Base-by-base conservation (phyloP, 2,113 vertebrate species). In the Chamaetylas fuelleborni region DNA sequence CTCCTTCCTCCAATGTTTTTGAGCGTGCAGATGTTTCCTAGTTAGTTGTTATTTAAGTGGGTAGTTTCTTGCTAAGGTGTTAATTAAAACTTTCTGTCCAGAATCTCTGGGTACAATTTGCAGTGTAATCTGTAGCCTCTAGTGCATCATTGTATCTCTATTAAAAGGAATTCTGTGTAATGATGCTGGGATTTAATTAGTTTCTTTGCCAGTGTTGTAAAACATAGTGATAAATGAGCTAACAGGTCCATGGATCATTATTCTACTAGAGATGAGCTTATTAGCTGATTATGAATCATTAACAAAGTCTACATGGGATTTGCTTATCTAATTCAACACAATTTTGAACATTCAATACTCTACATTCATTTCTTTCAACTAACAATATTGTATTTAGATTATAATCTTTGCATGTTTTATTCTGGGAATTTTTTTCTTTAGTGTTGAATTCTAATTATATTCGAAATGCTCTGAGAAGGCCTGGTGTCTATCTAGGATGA, bases 171-270 rank as follows among this genome's bases (percentile, higher is more conserved):
- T 99, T 99, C 99, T 98, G 98, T 99, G 99, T 99, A 99, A 99
- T 98, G 98, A 99, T 99, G 98, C 98, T 98, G 98, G 98, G 98
- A 99, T 99, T 99, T 99, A 99, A 99, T 99, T 99, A 99, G 99
- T 99, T 99, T 98, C 98, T 99, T 98, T 98, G 98, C 98, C 47
- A 96, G 98, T 99, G 98, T 99, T 99, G 99, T 99, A 99, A 99
- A 99, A 99, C 99, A 99, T 98, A 97, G 98, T 99, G 99, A 99
- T 99, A 99, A 99, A 99, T 99, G 99, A 99, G 98, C 98, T 98
- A 99, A 99, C 98, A 98, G 98, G 98, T 98, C 97, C 96, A 97
- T 97, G 98, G 98, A 99, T 99, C 99, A 99, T 99, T 99, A 99
- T 99, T 99, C 98, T 98, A 98, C 97, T 98, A 98, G 98, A 98